Conservation (phyloP, 2,113 vertebrate genomes). For the Papio anubis region DNA sequence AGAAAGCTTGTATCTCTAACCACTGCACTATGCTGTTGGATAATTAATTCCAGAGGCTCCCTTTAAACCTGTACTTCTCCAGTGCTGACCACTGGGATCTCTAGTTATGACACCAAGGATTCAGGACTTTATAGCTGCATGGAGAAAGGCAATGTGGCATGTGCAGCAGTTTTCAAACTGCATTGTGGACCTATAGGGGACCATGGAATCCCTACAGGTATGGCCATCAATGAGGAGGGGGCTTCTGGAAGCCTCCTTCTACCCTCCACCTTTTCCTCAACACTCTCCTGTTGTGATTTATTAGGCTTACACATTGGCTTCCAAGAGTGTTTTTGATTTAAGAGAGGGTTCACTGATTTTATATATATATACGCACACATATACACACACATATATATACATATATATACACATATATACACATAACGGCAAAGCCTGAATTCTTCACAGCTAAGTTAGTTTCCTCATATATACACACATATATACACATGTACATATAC, state of each 20-base stretch:
- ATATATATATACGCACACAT: accelerated
- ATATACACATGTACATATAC: no score
- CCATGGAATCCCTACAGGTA: no score
- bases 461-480: background rate
- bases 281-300: background rate
- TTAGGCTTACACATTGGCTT: background rate
- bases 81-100: background rate
- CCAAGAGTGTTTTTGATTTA: background rate
- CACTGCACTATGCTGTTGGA: background rate
- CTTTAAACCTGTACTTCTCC: background rate
- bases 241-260: background rate
- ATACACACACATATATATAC: background rate
- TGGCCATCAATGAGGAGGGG: background rate
- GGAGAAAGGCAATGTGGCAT: background rate
- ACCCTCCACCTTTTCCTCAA: accelerated
- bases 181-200: accelerated
- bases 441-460: background rate
- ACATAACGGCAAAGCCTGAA: background rate
- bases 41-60: background rate
- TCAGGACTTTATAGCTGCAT: background rate
- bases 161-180: background rate
- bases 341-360: background rate
- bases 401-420: no score
- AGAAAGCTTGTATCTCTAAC: background rate
- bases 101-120: background rate